Percentiles rank a stretch among this genome's conserved stretches.
Conservation (phyloP, 2,113 vertebrate species). For the Nymphicus hollandicus region DNA sequence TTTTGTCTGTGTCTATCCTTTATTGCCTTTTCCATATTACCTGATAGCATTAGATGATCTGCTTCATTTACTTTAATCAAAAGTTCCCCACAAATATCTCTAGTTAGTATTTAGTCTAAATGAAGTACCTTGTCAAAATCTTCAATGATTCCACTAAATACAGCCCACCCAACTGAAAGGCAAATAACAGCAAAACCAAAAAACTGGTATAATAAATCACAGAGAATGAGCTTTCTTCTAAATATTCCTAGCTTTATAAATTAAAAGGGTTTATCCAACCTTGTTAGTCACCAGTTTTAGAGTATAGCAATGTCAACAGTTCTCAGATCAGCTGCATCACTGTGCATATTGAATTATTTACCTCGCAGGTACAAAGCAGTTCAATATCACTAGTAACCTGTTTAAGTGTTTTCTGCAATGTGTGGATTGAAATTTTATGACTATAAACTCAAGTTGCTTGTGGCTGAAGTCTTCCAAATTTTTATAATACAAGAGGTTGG, state of each 20-base stretch:
- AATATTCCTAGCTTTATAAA: constrained; percentile 53
- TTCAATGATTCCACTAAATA: not conserved
- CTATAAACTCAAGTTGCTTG: not conserved
- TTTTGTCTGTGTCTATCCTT: not conserved
- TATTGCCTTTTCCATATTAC: not conserved
- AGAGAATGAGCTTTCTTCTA: constrained; percentile 19
- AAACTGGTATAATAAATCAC: constrained; percentile 48
- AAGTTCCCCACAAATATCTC: constrained; percentile 2
- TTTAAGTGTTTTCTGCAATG: not conserved
- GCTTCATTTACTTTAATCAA: constrained; percentile 58
- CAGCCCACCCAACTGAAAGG: constrained; percentile 19
- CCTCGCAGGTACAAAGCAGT: not conserved
- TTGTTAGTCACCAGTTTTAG: not conserved
- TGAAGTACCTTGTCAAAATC: constrained; percentile 40
- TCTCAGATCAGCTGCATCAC: not conserved
- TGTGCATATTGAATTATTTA: not conserved
- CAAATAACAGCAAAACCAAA: not conserved
- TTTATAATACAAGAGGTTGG: not conserved
- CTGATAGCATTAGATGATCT: not conserved
- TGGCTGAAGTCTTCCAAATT: not conserved
- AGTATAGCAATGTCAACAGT: not conserved
- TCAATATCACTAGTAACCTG: not conserved
- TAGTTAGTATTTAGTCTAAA: constrained; percentile 25
- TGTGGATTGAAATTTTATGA: not conserved
- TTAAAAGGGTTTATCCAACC: not conserved